phyloP scores from a whole-genome alignment of 2,888 invertebrate genomes.

The Aleiodes leptofemur region DNA sequence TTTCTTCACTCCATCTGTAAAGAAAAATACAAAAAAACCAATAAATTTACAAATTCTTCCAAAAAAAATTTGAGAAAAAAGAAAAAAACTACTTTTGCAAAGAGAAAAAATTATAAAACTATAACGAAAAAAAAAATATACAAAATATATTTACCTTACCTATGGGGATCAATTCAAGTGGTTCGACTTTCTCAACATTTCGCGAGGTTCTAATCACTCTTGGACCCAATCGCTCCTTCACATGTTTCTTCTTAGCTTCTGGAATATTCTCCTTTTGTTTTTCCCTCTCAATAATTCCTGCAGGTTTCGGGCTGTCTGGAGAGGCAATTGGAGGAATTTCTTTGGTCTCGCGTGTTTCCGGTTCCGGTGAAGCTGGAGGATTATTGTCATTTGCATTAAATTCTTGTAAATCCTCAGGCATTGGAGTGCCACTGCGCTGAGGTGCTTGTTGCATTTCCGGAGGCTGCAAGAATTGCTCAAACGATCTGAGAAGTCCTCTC shows the following conservation, averaged over 20 bases:
- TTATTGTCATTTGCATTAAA: neutral
- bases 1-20: neutral
- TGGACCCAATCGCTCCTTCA: constrained; percentile 14
- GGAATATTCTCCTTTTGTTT: neutral
- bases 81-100: no score
- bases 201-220: neutral
- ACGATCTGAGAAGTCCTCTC: neutral
- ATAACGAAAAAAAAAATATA: neutral
- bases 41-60: no score
- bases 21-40: neutral
- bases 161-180: constrained; percentile 25
- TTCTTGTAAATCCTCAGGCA: neutral
- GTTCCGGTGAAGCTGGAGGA: neutral
- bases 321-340: neutral
- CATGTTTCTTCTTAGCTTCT: neutral
- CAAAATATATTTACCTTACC: constrained; percentile 25
- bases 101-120: no score
- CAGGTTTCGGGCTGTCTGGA: neutral
- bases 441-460: neutral
- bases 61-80: no score
- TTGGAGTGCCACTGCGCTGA: neutral
- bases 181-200: neutral
- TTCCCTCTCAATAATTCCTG: neutral
- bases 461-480: neutral
- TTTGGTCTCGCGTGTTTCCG: no score